phyloP scores from a whole-genome alignment of 2,113 vertebrate species.

The Azemiops feae region DNA sequence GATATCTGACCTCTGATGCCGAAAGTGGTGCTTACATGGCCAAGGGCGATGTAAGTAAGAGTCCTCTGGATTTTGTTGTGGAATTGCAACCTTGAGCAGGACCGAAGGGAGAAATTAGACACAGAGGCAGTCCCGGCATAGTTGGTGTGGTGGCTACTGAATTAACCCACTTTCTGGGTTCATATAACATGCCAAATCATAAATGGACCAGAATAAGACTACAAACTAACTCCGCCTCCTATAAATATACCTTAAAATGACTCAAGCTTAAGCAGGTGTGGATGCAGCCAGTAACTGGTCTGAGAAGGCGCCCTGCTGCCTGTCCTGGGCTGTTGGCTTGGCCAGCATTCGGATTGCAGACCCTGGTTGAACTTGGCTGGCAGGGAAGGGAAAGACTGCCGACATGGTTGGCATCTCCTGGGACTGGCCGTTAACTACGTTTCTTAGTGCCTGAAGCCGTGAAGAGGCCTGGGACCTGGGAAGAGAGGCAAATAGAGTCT shows the following conservation, averaged over 20 bases:
- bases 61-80: background rate
- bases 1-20: background rate
- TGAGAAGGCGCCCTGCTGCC: background rate
- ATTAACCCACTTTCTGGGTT: background rate
- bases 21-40: background rate
- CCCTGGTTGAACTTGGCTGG: background rate
- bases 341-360: background rate
- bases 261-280: background rate
- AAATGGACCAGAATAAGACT: background rate
- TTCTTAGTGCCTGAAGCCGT: background rate
- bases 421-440: background rate
- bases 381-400: background rate
- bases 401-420: too few species aligned
- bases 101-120: background rate
- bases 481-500: background rate
- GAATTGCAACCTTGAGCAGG: background rate
- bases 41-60: rapidly evolving
- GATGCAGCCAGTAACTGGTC: background rate
- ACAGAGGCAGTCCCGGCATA: background rate
- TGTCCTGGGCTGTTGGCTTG: background rate
- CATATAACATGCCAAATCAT: background rate
- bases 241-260: background rate
- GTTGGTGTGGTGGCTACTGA: background rate
- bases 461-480: background rate
- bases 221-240: background rate